phyloP scores from a whole-genome alignment of 1,140 invertebrate genomes.

The Hylaeus anthracinus region DNA sequence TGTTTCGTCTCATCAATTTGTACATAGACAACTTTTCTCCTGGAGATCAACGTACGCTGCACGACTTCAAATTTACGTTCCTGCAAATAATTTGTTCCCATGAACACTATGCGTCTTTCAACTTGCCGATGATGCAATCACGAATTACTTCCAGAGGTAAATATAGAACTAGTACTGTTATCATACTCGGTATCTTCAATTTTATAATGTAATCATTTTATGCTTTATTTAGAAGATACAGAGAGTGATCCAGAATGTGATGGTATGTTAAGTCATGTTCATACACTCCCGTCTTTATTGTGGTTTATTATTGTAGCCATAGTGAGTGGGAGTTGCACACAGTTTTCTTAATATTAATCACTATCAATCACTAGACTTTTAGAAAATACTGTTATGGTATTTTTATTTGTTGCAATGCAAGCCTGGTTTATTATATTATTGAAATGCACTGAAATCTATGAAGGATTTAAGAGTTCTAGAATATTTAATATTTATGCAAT shows the following conservation, averaged over 20 bases:
- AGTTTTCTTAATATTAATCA: slow-evolving; percentile 46
- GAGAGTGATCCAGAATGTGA: slow-evolving; percentile 73
- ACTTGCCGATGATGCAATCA: slow-evolving; percentile 89
- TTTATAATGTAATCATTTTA: slow-evolving; percentile 74
- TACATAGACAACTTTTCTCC: slow-evolving; percentile 93
- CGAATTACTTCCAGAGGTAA: slow-evolving; percentile 76
- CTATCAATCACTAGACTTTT: slow-evolving; percentile 33
- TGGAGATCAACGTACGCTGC: slow-evolving; percentile 89
- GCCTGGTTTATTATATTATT: slow-evolving; percentile 27
- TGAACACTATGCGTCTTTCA: slow-evolving; percentile 95
- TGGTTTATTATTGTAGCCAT: slow-evolving; percentile 60
- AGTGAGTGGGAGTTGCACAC: slow-evolving; percentile 59
- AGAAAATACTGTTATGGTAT: slow-evolving; percentile 28
- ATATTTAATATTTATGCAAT: neutral
- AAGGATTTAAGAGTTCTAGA: neutral
- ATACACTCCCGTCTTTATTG: slow-evolving; percentile 62
- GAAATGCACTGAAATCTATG: slow-evolving; percentile 14
- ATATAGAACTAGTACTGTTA: slow-evolving; percentile 10
- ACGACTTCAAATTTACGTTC: slow-evolving; percentile 94
- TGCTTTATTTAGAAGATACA: slow-evolving; percentile 71
- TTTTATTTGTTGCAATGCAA: slow-evolving; percentile 41
- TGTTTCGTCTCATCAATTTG: slow-evolving; percentile 92
- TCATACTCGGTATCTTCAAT: slow-evolving; percentile 31
- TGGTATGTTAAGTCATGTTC: slow-evolving; percentile 74
- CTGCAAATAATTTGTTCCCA: slow-evolving; percentile 95